A percentile compares a stretch with the other conserved stretches of the same genome.
phyloP scores from a whole-genome alignment of 2,888 invertebrate species.

The Euproctis similis region DNA sequence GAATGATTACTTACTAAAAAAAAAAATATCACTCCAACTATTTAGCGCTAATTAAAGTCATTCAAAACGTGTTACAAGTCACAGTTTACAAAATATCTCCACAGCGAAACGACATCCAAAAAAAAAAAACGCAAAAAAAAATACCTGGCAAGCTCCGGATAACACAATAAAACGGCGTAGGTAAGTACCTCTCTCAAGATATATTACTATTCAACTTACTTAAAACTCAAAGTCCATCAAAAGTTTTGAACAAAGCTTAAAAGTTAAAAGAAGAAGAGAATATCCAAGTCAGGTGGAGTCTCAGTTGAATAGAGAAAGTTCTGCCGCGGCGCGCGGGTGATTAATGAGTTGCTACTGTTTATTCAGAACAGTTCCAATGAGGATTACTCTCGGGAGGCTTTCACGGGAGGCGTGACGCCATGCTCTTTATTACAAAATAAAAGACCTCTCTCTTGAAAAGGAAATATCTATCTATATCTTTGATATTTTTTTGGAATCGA shows the following conservation, averaged over 20 bases:
- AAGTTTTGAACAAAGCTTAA: conserved; percentile 71
- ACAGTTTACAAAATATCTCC: too few species aligned
- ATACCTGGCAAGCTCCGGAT: conserved; percentile 36
- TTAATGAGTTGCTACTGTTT: conserved; percentile 66
- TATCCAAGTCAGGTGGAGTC: conserved; percentile 70
- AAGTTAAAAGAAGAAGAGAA: conserved; percentile 76
- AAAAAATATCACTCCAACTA: too few species aligned
- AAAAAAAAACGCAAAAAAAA: conserved; percentile 24
- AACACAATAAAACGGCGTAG: conserved; percentile 43
- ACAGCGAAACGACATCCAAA: too few species aligned
- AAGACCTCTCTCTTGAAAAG: too few species aligned
- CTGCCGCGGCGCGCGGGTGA: conserved; percentile 46
- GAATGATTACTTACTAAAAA: too few species aligned
- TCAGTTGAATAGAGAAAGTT: conserved; percentile 66
- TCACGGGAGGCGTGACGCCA: conserved; percentile 17
- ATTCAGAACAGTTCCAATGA: conserved; percentile 55
- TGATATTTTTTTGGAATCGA: too few species aligned
- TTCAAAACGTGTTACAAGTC: too few species aligned
- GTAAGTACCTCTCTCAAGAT: conserved; percentile 57
- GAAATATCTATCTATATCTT: too few species aligned
- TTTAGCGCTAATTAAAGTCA: too few species aligned
- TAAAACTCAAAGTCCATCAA: conserved; percentile 73
- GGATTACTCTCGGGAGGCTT: conserved; percentile 48
- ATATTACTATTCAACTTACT: conserved; percentile 73
- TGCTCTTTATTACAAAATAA: conserved; percentile 8